Evolutionary conservation across 2,113 vertebrate species (phyloP), one percentile per base, ranked within the genome.

Genomic region (Anolis sagrei): DNA sequence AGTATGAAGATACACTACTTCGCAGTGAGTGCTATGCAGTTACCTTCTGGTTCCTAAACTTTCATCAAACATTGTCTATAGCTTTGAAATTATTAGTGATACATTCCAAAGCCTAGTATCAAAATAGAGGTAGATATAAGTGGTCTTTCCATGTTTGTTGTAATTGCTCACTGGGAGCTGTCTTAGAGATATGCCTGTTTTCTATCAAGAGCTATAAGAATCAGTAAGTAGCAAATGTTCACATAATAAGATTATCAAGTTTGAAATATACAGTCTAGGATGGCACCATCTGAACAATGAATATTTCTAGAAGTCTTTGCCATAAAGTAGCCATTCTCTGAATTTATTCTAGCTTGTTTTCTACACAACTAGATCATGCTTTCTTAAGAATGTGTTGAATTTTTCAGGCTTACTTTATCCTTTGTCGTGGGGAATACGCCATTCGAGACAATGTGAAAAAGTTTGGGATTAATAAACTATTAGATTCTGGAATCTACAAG

Each of bases 391-490:
- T 25, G 7, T 82, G 87, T 83, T 90, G 10, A 25, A 2, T 77
- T 87, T 95, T 96, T 54, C 81, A 99, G 98, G 97, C 98, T 49
- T 95, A 96, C 87, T 98, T 98, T 95, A 97, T 99, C 92, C 95
- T 99, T 72, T 97, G 97, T 73, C 98, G 98, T 36, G 95, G 98
- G 27, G 95, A 96, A 58, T 99, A 98, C 89, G 97, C 97, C 88
- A 90, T 95, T 64, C 95, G 95, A 89, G 95, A 96, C 34, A 96
- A 87, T 2, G 89, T 95, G 34, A 98, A 93, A 88, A 98, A 97
- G 92, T 99, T 99, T 95, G 98, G 98, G 69, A 98, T 99, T 95
- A 98, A 93, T 85, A 98, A 97, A 83, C 95, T 99, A 54, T 91
- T 99, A 79, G 97, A 96, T 81, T 82, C 96, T 73, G 97, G 96